These are phyloP conservation scores for Colletes collaris DNA, from an alignment of 2,888 invertebrate genomes.

Conservation along the genomic window DNA sequence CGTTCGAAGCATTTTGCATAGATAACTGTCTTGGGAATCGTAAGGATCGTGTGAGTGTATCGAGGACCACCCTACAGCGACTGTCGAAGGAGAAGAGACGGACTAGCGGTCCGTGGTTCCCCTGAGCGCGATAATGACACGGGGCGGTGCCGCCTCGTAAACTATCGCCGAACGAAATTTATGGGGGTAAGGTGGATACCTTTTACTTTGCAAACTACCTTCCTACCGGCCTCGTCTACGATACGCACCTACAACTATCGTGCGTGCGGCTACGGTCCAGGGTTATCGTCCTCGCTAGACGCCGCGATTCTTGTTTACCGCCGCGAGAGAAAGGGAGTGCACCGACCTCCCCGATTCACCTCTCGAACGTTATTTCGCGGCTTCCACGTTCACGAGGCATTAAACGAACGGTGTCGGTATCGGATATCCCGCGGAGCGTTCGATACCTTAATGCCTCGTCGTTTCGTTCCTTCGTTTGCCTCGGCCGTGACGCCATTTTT, in stretches of 20 bases:
- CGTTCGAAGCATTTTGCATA: too few species aligned
- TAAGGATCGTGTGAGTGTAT: too few species aligned
- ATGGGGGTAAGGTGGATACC: slow-evolving; percentile 73
- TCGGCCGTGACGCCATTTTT: not conserved
- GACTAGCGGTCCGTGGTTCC: slow-evolving; percentile 57
- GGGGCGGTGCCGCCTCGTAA: slow-evolving; percentile 80
- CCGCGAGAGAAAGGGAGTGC: not conserved
- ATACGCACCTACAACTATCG: slow-evolving; percentile 60
- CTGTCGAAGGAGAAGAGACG: slow-evolving; percentile 12
- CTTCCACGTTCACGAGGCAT: slow-evolving; percentile 28
- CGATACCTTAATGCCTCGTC: slow-evolving; percentile 33
- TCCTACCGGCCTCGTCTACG: slow-evolving; percentile 49
- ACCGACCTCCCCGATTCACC: slow-evolving; percentile 28
- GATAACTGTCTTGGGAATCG: too few species aligned
- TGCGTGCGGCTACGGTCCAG: slow-evolving; percentile 30
- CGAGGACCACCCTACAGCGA: too few species aligned
- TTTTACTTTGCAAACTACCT: slow-evolving; percentile 57
- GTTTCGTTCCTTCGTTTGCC: slow-evolving; percentile 25
- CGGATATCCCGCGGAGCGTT: slow-evolving; percentile 34
- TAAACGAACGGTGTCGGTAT: slow-evolving; percentile 27
- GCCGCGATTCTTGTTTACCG: slow-evolving; percentile 37
- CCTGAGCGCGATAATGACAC: slow-evolving; percentile 78
- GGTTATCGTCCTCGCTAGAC: slow-evolving; percentile 59
- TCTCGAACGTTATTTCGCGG: slow-evolving; percentile 21
- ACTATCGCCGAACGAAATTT: slow-evolving; percentile 79